These are phyloP conservation scores for Atrichornis clamosus DNA, from an alignment of 2,113 vertebrate genomes.

Conservation along the genomic window DNA sequence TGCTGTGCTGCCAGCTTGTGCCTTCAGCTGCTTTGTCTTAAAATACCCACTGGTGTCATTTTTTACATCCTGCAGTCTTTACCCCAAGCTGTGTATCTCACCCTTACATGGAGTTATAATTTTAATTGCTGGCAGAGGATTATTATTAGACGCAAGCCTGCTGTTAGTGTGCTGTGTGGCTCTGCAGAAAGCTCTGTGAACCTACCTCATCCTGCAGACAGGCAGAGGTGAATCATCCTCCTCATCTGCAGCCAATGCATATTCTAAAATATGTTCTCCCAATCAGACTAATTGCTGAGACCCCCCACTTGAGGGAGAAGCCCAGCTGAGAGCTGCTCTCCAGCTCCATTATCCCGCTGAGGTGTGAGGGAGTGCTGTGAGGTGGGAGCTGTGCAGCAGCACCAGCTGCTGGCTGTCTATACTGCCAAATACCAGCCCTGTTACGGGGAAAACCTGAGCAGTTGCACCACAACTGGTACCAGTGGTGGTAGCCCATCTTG, in stretches of 20 bases:
- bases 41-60: conserved; percentile 57
- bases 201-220: conserved; percentile 6
- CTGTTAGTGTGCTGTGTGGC: background rate
- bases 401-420: accelerated
- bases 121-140: conserved; percentile 49
- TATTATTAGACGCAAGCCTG: conserved; percentile 18
- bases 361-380: background rate
- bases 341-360: background rate
- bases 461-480: background rate
- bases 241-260: background rate
- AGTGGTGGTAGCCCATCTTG: background rate
- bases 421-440: background rate
- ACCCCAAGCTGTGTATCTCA: conserved; percentile 42
- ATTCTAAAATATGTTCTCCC: background rate
- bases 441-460: background rate
- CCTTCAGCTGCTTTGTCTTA: conserved; percentile 50
- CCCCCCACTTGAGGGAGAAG: background rate
- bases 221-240: conserved; percentile 2
- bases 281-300: background rate
- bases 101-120: conserved; percentile 50
- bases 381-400: background rate
- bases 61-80: conserved; percentile 53
- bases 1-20: background rate
- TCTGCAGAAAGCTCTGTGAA: background rate
- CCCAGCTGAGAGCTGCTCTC: background rate